Evolutionary conservation across 2,888 invertebrate genomes (phyloP).

Genomic region (Flexamia atlantica): DNA sequence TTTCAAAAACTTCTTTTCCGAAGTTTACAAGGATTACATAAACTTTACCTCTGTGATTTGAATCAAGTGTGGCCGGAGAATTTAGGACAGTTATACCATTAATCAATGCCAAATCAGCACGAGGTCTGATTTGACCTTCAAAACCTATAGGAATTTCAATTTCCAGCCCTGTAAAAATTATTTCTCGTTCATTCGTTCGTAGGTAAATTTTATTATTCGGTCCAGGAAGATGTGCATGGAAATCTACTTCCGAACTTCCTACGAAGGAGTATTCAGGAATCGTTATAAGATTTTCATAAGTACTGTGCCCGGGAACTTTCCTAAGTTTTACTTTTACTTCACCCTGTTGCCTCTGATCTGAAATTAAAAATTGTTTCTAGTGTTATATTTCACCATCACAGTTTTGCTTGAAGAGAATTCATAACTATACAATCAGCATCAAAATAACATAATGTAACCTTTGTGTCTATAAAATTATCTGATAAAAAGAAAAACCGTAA

Average conservation of each 20-base stretch:
- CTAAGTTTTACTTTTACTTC: too few relatives aligned
- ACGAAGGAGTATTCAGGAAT: too few relatives aligned
- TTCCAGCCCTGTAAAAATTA: not conserved
- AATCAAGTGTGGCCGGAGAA: not conserved
- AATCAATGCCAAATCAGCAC: not conserved
- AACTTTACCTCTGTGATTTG: not conserved
- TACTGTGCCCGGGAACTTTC: too few relatives aligned
- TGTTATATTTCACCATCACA: too few relatives aligned
- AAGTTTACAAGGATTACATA: not conserved
- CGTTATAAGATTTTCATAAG: too few relatives aligned
- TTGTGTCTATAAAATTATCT: too few relatives aligned
- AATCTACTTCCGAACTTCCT: not conserved
- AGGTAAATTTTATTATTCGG: not conserved
- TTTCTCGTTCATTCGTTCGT: not conserved
- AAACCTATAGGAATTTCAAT: not conserved
- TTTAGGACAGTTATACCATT: not conserved
- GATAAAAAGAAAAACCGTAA: too few relatives aligned
- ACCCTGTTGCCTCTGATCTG: too few relatives aligned
- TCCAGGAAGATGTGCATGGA: not conserved
- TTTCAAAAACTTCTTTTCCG: not conserved
- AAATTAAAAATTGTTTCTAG: too few relatives aligned
- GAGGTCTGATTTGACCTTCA: not conserved
- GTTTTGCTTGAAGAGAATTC: too few relatives aligned
- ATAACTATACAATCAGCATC: too few relatives aligned
- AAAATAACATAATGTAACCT: too few relatives aligned